Percentiles rank a stretch among this genome's conserved stretches.
These are phyloP conservation scores for Loripinus fragilis DNA, from an alignment of 2,888 invertebrate species.

Conservation along the genomic window DNA sequence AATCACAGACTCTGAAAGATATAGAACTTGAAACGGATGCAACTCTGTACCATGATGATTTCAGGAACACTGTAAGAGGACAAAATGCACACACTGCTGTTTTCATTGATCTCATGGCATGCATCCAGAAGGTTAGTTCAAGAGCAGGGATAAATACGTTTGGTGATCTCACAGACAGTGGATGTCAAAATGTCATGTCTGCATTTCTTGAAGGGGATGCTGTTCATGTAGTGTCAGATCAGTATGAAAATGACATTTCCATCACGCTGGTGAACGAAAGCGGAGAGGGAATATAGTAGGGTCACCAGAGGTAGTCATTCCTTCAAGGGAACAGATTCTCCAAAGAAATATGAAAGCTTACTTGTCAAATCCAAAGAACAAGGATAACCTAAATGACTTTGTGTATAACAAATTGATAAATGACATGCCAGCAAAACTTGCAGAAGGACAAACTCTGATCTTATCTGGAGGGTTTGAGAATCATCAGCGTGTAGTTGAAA, in stretches of 20 bases:
- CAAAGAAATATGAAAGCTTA: not conserved
- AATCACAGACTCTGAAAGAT: conserved; percentile 1
- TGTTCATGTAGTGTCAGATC: not conserved
- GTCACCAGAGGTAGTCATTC: not conserved
- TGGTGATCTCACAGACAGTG: not conserved
- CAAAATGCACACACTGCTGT: not conserved
- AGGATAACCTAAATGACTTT: conserved; percentile 2
- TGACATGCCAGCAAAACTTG: not conserved
- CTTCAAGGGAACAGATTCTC: not conserved
- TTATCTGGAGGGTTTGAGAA: not conserved
- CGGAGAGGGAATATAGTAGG: not conserved
- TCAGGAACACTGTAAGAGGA: not conserved
- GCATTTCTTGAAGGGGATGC: not conserved
- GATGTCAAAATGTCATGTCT: not conserved
- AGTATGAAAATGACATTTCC: too few species aligned
- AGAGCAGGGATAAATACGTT: not conserved
- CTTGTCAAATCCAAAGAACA: not conserved
- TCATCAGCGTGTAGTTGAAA: not conserved
- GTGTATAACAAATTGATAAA: not conserved
- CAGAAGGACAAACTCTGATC: not conserved
- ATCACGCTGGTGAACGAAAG: conserved; percentile 3
- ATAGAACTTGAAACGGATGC: not conserved
- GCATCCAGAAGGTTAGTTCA: not conserved
- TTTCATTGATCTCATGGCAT: not conserved
- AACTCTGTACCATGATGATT: not conserved